Evolutionary conservation across 64 coral and sea anemone genomes (phyloP), one percentile per base, ranked within the genome.

Genomic region (Astreopora myriophthalma): DNA sequence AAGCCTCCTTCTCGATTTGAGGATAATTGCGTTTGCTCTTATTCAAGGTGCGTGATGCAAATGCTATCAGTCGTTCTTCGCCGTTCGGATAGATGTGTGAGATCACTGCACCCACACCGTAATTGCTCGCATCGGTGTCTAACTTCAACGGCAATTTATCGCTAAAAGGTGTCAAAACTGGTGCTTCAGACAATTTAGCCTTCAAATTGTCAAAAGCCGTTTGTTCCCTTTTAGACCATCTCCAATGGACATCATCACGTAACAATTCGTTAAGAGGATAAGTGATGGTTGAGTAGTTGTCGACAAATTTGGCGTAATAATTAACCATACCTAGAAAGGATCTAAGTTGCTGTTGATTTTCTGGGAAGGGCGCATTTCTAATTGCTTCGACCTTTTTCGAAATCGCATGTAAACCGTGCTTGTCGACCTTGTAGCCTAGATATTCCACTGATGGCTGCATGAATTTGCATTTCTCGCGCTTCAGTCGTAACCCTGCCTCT

Each of bases 241-340:
- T 71, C 64, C 64, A 87, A 5, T 87, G 46, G 1, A 72, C 63
- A 9, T 6, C n/a, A 32, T 72, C 12, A 48, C 24, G 66, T 36
- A 87, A 48, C 2, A 42, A 13, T 25, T 87, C 63, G 19, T 87
- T 87, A 1, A 87, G 39, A 6, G 84, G 64, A 87, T 87, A 37
- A 0, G 33, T 71, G 4, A 71, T 40, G 0, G 66, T 46, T 46
- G 61, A 5, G 34, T n/a, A n/a, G n/a, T n/a, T n/a, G n/a, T 87
- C 44, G 16, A 85, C 80, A 33, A 85, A 85, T 65, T 85, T 85
- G 8, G 80, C 52, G n/a, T 87, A 87, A 27, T n/a, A n/a, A n/a
- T n/a, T n/a, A n/a, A 87, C 84, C 64, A 87, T 87, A 2, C 65
- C 64, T 12, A 71, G 34, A 71, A 87, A 87, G 3, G 64, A 85